Base-by-base conservation (phyloP, 2,113 vertebrate species). In the Lepus timidus region DNA sequence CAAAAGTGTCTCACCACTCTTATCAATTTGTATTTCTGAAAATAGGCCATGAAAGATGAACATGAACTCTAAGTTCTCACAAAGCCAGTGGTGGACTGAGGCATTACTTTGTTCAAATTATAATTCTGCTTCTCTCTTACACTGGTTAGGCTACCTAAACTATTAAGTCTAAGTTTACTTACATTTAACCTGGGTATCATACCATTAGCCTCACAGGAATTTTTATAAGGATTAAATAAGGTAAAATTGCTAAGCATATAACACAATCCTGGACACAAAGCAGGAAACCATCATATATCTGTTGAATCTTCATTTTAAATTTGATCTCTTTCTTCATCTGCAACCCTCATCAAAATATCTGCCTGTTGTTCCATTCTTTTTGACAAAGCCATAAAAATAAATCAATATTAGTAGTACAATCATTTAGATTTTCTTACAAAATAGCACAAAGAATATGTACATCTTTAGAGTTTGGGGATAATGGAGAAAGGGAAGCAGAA, bases 11-110 rank as follows among this genome's bases (percentile, higher is more conserved):
- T 95, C 49, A 5, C 33, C 31, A 61, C 2, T n/a, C 9, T 19
- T 58, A 31, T 73, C 22, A n/a, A 33, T 75, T 62, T 94, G 29
- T 65, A 19, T 68, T 95, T 88, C 64, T 94, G 65, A 64, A 76
- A 93, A 64, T 78, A 51, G 55, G 0, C 10, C 36, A 22, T 29
- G 19, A 88, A 20, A 62, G 16, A 85, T 22, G 9, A 75, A 76
- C 36, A 87, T 83, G 8, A 78, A 93, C 64, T 39, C 64, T 70
- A n/a, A 76, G 19, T 65, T 93, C 88, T 25, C 61, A 73, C 27
- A 58, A 78, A 93, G 19, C 92, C 27, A 65, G 44, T 85, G 62
- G 17, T 36, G 4, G 20, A 22, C 29, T 39, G 75, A 88, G 84
- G n/a, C 10, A 36, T 16, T 29, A 51, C 6, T 49, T 64, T 62